Base-by-base conservation (phyloP, 2,888 invertebrate genomes). In the Papilio protenor region DNA sequence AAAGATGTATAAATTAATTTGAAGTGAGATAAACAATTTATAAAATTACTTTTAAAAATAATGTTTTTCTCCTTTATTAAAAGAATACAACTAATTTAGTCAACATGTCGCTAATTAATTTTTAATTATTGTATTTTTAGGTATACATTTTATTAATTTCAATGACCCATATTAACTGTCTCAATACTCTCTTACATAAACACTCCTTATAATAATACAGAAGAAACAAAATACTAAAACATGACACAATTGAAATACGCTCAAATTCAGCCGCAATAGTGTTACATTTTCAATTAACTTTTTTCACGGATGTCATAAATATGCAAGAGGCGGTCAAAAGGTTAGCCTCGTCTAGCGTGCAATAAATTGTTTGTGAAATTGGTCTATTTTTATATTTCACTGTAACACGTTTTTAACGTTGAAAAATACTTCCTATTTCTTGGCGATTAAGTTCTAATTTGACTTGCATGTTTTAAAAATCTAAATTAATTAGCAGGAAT, bases 311-410 rank as follows among this genome's bases (percentile, higher is more conserved):
- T 33, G 23, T 11, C 49, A 72, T 72, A 55, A 72, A 72, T 72
- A 72, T 72, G 55, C 52, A 72, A 49, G 55, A 72, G 72, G 55
- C 72, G 72, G 52, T 72, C 72, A 55, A 52, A 72, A 52, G 55
- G 72, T 72, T 52, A 27, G n/a, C 72, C 27, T 52, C 72, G 18
- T 6, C 27, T 52, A 52, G 27, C 27, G 8, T 55, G 55, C 27
- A 55, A 72, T 72, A 33, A 72, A 72, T 72, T 55, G 49, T 52
- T 52, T 55, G 5, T 52, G 11, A 72, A 72, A 72, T 72, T 72
- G 66, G 27, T 18, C 40, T 45, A 45, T 40, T 66, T 45, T 66
- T 66, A 16, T 40, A 40, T 40, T 40, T 40, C 40, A 40, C 40
- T 66, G 66, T 40, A 11, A 66, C 66, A 66, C n/a, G n/a, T 66